Evolutionary conservation across 2,888 invertebrate genomes (phyloP), one percentile per base, ranked within the genome.

Genomic region (Holacanthella duospinosa): DNA sequence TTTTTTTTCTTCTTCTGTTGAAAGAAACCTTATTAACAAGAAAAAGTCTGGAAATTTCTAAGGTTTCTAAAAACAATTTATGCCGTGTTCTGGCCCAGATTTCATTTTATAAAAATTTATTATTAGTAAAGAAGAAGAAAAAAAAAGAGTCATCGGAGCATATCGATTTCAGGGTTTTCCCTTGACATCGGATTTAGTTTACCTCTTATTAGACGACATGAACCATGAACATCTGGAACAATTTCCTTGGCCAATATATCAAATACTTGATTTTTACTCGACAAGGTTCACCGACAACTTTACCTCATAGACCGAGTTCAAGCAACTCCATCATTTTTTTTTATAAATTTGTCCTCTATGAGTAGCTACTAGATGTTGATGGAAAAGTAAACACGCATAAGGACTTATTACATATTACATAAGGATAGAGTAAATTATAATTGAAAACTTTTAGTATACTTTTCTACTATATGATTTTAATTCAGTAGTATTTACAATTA

Each of bases 101-200:
- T 21, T 21, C 16, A 36, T 9, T 9, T 36, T 36, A 6, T 36
- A 36, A 36, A 16, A 6, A 21, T 48, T 4, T 48, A 48, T 4
- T 48, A 9, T 48, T 21, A 9, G 4, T 16, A 48, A 21, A 48
- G n/a, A 48, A 4, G 16, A 36, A 36, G 6, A 6, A 36, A 36
- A 16, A 12, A 36, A 16, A 36, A 16, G 16, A 36, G 36, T 6
- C 6, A 36, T 21, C 21, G 4, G 48, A 48, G 48, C 19, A n/a
- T 48, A 48, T 48, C 48, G 48, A 48, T 48, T 36, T 48, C 48
- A 48, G 48, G 48, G 48, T 48, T 48, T 48, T 48, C 16, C 48
- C 48, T 48, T 48, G 48, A 48, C 48, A 48, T 48, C 48, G n/a
- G 48, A 21, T 48, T 48, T 48, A 48, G 48, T 48, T 48, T 48